Conservation (phyloP, 92 coral and sea anemone species). For the Palythoa heliodiscus region DNA sequence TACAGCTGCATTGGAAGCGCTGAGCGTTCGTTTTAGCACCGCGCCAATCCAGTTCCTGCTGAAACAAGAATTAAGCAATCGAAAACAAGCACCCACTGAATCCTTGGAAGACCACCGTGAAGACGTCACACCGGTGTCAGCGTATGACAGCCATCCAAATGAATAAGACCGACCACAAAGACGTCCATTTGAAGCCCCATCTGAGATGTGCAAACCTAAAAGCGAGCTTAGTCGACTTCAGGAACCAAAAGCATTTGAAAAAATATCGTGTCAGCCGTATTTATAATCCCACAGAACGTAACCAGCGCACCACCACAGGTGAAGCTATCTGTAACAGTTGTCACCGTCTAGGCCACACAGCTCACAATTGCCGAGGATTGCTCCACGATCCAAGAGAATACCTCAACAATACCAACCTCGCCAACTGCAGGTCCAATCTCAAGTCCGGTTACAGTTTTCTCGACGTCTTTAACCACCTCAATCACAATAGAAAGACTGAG, state of each 20-base stretch:
- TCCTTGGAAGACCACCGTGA: too few species aligned
- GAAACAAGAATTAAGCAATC: too few species aligned
- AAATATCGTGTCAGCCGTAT: not conserved
- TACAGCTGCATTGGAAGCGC: too few species aligned
- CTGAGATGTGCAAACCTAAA: not conserved
- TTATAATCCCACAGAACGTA: not conserved
- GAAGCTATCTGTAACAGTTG: slow-evolving; percentile 11
- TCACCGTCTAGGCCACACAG: not conserved
- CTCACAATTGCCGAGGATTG: not conserved
- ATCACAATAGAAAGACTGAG: not conserved
- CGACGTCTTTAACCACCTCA: not conserved
- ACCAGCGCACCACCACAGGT: not conserved
- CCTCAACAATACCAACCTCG: not conserved
- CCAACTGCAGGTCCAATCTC: not conserved
- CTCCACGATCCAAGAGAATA: not conserved
- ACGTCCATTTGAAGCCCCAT: not conserved
- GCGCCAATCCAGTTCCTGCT: too few species aligned
- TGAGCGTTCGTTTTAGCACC: too few species aligned
- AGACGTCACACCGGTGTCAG: not conserved
- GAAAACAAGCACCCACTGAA: too few species aligned
- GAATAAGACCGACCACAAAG: not conserved
- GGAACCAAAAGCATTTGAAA: not conserved
- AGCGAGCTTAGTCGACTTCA: slow-evolving; percentile 1
- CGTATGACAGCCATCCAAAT: not conserved
- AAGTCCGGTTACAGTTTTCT: not conserved